These are phyloP conservation scores for Rhagophthalmus giganteus DNA, from an alignment of 2,888 invertebrate genomes.

Conservation along the genomic window DNA sequence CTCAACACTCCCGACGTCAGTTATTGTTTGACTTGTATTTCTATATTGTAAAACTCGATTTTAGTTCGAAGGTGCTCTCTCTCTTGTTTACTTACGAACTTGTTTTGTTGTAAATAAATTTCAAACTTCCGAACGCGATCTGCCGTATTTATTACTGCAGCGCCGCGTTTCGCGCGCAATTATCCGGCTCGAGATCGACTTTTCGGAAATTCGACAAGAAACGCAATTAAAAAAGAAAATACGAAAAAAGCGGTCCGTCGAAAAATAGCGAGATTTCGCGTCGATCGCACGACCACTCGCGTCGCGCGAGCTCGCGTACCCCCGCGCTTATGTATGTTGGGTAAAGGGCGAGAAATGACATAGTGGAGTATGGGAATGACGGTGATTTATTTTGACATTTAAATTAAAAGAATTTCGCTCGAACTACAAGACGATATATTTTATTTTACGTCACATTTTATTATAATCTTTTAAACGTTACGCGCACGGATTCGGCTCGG, in stretches of 20 bases:
- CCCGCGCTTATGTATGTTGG: slow-evolving; percentile 6
- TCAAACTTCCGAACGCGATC: background rate
- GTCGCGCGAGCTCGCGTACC: slow-evolving; percentile 4
- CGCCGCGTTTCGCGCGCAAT: background rate
- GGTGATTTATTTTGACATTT: slow-evolving; percentile 19
- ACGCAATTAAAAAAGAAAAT: no score
- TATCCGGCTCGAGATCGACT: background rate
- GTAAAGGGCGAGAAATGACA: slow-evolving; percentile 13
- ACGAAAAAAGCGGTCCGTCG: no score
- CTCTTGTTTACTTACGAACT: slow-evolving; percentile 12
- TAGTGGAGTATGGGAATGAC: slow-evolving; percentile 8
- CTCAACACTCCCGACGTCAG: slow-evolving; percentile 20
- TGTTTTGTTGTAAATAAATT: slow-evolving; percentile 16
- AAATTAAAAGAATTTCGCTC: slow-evolving; percentile 18
- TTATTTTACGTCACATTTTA: slow-evolving; percentile 7
- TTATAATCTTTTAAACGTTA: slow-evolving; percentile 4
- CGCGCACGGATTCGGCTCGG: background rate
- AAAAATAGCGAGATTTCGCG: no score
- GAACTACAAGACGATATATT: slow-evolving; percentile 9
- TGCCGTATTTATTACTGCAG: background rate
- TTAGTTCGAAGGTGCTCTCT: slow-evolving; percentile 19
- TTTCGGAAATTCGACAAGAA: no score
- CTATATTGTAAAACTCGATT: slow-evolving; percentile 24
- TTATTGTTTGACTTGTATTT: slow-evolving; percentile 31
- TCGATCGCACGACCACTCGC: no score